phyloP scores from a whole-genome alignment of 2,888 invertebrate genomes.

The Ochlodes sylvanus region DNA sequence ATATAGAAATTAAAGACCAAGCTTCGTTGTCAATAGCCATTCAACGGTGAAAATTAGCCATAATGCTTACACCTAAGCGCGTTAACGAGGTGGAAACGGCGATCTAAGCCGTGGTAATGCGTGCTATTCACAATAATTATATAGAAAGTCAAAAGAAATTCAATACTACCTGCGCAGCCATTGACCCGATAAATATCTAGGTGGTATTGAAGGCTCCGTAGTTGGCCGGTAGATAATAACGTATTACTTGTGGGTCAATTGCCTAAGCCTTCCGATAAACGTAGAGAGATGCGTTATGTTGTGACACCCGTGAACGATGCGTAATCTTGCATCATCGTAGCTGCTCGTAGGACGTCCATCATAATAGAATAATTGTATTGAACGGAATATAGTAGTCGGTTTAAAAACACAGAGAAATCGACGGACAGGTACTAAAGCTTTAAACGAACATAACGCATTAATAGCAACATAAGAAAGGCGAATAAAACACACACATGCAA shows the following conservation, averaged over 20 bases:
- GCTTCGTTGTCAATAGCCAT: too few relatives aligned
- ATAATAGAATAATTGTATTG: constrained; percentile 12
- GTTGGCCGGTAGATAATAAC: constrained; percentile 63
- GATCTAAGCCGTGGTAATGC: constrained; percentile 8
- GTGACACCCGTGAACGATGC: constrained; percentile 47
- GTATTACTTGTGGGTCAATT: constrained; percentile 73
- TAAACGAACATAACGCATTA: too few relatives aligned
- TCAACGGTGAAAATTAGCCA: too few relatives aligned
- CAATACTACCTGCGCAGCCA: constrained; percentile 58
- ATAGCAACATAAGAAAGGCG: background rate
- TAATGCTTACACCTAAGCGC: background rate
- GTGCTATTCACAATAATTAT: constrained; percentile 45
- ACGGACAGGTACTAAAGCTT: too few relatives aligned
- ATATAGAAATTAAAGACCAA: too few relatives aligned
- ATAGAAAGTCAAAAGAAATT: constrained; percentile 74
- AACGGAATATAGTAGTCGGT: background rate
- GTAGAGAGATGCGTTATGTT: constrained; percentile 59
- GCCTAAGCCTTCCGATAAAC: constrained; percentile 66
- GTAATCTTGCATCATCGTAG: constrained; percentile 14
- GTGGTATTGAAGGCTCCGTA: constrained; percentile 56
- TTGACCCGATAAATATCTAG: constrained; percentile 67
- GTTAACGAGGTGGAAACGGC: constrained; percentile 14
- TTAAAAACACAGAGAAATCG: background rate
- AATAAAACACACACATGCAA: background rate
- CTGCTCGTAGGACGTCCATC: constrained; percentile 7